Conservation (phyloP, 2,888 invertebrate genomes). For the Meloe dianella region DNA sequence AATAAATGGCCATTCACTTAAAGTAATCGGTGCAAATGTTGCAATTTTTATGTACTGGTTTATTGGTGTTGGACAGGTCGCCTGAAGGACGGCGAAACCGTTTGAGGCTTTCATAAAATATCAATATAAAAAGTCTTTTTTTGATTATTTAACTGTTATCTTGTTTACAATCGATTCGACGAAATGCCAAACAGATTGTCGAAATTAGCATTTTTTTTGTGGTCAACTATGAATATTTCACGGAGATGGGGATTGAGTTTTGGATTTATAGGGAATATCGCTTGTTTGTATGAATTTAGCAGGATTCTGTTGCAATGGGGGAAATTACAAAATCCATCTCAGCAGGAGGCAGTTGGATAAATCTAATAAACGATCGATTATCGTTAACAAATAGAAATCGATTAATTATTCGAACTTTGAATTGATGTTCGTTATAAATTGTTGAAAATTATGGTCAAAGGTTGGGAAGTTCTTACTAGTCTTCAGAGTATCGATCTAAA, state of each 20-base stretch:
- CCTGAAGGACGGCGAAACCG: background rate
- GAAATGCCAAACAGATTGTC: too few relatives aligned
- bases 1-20: background rate
- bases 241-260: too few relatives aligned
- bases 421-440: background rate
- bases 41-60: conserved; percentile 3
- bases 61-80: background rate
- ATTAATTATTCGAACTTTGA: background rate
- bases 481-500: too few relatives aligned
- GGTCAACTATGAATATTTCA: too few relatives aligned
- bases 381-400: background rate
- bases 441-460: too few relatives aligned
- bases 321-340: background rate
- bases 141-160: background rate
- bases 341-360: background rate
- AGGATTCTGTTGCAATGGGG: background rate
- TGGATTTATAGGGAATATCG: background rate
- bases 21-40: conserved; percentile 2
- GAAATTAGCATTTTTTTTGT: too few relatives aligned
- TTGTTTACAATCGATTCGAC: background rate
- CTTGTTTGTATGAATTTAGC: background rate
- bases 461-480: too few relatives aligned
- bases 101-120: background rate
- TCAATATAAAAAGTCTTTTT: background rate
- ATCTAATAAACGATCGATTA: background rate